Evolutionary conservation across 2,113 vertebrate genomes (phyloP), one percentile per base, ranked within the genome.

Genomic region (Odontophorus gujanensis): DNA sequence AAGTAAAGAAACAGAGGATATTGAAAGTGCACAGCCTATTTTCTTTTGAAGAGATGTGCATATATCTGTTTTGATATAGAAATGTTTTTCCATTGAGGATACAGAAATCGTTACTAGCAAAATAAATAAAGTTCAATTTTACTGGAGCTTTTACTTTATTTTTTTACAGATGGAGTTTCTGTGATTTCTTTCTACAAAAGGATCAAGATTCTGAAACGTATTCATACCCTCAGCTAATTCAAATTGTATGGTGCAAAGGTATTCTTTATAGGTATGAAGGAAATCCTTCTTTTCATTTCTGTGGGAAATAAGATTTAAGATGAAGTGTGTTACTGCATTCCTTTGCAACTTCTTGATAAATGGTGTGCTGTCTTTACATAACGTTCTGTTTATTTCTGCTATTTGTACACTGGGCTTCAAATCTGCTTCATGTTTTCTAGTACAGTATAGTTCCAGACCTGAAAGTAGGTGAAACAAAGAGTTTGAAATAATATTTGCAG

Each of bases 181-280:
- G 96, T 88, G 92, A 98, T 61, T 96, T 96, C 38, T 94, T 97
- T 82, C 68, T 51, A 47, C 90, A 87, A 71, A 89, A 71, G 66
- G 94, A 95, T 22, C 83, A 97, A 73, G 92, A 96, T 28, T 43
- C n/a, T 40, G 96, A 96, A 7, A 83, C 90, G 16, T 96, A 90
- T 77, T 84, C 96, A 50, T 96, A 94, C 61, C 88, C 96, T 87
- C 98, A 98, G 83, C 96, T 98, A 73, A 95, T 99, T 59, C 98
- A 98, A 81, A 94, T 98, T 43, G 94, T 99, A 42, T 99, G 98
- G 98, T 97, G 93, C 92, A 96, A 98, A 48, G 98, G 98, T 79
- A 53, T 99, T 34, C 97, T 97, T 4, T 99, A 99, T 77, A 98
- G 99, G 99, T 99, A 94, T 83, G 95, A 45, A 25, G 9, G 21